Evolutionary conservation across 2,888 invertebrate species (phyloP), one percentile per base, ranked within the genome.

Genomic region (Amphimallon solstitiale): DNA sequence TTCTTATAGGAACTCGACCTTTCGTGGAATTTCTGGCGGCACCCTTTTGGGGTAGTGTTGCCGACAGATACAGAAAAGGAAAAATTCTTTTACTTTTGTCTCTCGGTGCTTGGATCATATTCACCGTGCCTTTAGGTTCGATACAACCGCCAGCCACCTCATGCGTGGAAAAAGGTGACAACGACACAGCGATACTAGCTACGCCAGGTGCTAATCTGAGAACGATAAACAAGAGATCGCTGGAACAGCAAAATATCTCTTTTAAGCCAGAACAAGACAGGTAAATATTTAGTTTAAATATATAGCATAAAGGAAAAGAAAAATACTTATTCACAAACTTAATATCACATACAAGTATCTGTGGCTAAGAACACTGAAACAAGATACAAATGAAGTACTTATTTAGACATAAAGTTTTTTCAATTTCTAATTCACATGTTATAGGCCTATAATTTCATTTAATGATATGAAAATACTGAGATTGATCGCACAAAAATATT

Each of bases 11-110:
- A 21, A 92, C 95, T 74, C 87, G 99, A 69, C 98, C 98, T 1
- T 95, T 99, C 81, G 94, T 99, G 51, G 98, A 99, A 84, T 98
- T 98, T 82, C 86, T 97, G 62, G 94, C 97, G 63, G 97, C 97
- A 1, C 99, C 98, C 0, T 97, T 99, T 82, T 99, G 98, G 98
- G 97, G 97, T 56, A 92, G 93, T 62, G 88, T 97, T 74, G 98
- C 98, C 21, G 97, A 98, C 79, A 74, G 82, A 35, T 94, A 92
- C 87, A 92, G 90, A 77, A 92, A 92, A 79, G 95, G 95, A 6
- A 94, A 94, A 82, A 86, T 93, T 71, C 86, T 99, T 72, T 86
- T 99, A 66, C 83, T 99, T 63, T 93, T 93, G 52, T 97, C 98
- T 0, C 85, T 99, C 59, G 90, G 93, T 46, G 95, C 96, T 67